Base-by-base conservation (phyloP, 2,888 invertebrate genomes). In the Polymixis lichenea region DNA sequence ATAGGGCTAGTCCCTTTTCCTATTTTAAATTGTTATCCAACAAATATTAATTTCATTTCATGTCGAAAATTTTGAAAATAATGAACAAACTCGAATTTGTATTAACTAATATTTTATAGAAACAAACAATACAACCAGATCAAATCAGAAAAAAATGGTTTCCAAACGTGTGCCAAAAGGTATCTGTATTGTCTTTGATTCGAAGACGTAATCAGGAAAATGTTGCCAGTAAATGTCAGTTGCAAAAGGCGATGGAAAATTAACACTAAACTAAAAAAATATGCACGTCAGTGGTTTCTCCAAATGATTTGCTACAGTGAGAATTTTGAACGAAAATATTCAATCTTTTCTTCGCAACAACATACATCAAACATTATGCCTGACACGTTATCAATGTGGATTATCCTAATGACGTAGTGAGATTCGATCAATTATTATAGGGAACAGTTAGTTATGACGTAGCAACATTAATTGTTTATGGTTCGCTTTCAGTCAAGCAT, bases 401-500 rank as follows among this genome's bases (percentile, higher is more conserved):
- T 28, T 15, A 60, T 55, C 32, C 0, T 46, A 49, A 19, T 69
- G 58, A 15, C 32, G 25, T 49, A 13, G n/a, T 65, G 6, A 22
- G 17, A 43, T 15, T 79, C 22, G 11, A 28, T 72, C 66, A 15
- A 28, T 68, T 60, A 55, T 58, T 22, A 73, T 49, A 65, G 82
- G 83, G 58, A 82, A 70, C 53, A 77, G 62, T 67, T 56, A 49
- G 6, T 32, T 67, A 58, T 49, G 81, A 64, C 46, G 32, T 78
- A 61, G 82, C 82, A 84, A 88, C 84, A 87, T 85, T 84, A 74
- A 80, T 82, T 86, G 78, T 82, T 79, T 87, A 87, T 87, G 89
- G 84, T 83, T 86, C 71, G 74, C 78, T 85, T 88, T 88, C 87
- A 84, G 84, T 88, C 87, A 86, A 88, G 88, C 88, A 88, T 91